Conservation (phyloP, 2,888 invertebrate species). For the Teinopalpus imperialis region DNA sequence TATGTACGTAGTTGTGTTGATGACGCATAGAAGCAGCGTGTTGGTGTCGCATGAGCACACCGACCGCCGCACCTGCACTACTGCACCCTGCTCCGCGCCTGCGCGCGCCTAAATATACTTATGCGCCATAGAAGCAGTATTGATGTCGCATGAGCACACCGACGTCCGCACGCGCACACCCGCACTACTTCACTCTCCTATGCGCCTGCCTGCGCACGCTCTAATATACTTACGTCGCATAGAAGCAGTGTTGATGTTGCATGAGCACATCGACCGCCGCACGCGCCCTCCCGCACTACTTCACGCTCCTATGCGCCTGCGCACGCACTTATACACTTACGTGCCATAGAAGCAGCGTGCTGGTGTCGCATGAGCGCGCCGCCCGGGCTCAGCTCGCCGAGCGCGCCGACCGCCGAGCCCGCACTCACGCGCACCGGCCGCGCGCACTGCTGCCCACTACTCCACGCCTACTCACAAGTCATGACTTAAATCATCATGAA, state of each 20-base stretch:
- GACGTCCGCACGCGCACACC: too few relatives aligned
- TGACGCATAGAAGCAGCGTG: slow-evolving; percentile 89
- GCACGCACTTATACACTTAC: slow-evolving; percentile 67
- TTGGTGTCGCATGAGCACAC: slow-evolving; percentile 93
- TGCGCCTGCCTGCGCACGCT: too few relatives aligned
- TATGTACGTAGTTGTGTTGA: too few relatives aligned
- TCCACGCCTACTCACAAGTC: slow-evolving; percentile 64
- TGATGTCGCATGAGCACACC: slow-evolving; percentile 95
- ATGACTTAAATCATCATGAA: too few relatives aligned
- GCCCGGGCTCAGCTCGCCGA: slow-evolving; percentile 95
- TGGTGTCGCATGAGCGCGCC: slow-evolving; percentile 95
- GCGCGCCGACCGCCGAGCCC: slow-evolving; percentile 90
- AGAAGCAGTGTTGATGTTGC: background rate
- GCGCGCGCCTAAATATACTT: too few relatives aligned
- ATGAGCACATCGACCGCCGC: background rate
- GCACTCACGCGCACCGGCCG: slow-evolving; percentile 86
- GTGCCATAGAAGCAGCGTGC: slow-evolving; percentile 89
- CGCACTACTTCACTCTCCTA: too few relatives aligned
- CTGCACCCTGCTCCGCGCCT: slow-evolving; percentile 92
- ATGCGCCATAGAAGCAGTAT: slow-evolving; percentile 87
- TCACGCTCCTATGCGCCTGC: background rate
- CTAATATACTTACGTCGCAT: slow-evolving; percentile 3
- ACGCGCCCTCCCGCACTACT: background rate
- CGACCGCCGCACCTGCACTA: slow-evolving; percentile 93
- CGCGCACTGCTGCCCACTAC: slow-evolving; percentile 81